These are phyloP conservation scores for Cygnus buccinator DNA, from an alignment of 2,113 vertebrate genomes.

Conservation along the genomic window DNA sequence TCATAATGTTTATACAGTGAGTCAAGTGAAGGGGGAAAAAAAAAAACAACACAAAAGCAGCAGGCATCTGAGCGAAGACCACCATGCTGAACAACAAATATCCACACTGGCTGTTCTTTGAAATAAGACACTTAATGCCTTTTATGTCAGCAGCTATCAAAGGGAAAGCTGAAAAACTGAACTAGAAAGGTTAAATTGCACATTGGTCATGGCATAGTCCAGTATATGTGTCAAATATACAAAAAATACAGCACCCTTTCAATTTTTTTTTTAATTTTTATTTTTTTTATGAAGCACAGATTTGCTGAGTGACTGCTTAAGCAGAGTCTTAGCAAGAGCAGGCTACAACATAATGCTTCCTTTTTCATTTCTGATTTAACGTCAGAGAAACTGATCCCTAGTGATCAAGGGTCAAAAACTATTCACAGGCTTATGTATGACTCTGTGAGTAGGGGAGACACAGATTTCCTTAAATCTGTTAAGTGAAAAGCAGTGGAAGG, in stretches of 20 bases:
- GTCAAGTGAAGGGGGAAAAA: background rate
- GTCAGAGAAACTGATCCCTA: background rate
- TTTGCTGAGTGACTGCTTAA: background rate
- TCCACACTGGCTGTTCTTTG: conserved; percentile 6
- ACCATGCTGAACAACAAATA: conserved; percentile 37
- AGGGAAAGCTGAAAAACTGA: background rate
- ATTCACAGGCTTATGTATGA: background rate
- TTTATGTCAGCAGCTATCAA: conserved; percentile 37
- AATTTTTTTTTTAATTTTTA: background rate
- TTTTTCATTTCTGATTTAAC: background rate
- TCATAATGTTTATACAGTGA: background rate
- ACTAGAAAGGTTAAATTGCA: conserved; percentile 22
- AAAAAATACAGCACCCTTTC: background rate
- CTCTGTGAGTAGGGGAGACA: background rate
- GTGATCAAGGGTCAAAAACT: background rate
- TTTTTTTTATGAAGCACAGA: background rate
- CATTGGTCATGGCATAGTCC: background rate
- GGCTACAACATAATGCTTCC: background rate
- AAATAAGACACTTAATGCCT: conserved; percentile 33
- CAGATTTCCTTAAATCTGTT: background rate
- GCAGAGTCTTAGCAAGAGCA: background rate
- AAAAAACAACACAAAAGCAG: background rate
- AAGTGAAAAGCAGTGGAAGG: background rate
- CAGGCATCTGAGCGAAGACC: background rate
- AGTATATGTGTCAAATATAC: background rate